phyloP scores from a whole-genome alignment of 2,888 invertebrate genomes.

The Polydrusus pterygomalis region DNA sequence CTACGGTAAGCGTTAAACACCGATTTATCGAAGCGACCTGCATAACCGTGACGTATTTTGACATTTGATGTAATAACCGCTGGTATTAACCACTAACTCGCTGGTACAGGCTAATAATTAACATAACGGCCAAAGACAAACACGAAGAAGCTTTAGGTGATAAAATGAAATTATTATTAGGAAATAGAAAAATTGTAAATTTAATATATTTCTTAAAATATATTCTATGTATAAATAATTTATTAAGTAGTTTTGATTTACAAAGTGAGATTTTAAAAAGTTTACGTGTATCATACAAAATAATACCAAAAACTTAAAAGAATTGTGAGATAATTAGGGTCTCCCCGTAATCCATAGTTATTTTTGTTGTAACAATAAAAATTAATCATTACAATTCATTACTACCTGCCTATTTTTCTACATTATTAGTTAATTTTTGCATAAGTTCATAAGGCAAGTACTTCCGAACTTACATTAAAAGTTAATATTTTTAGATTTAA shows the following conservation, averaged over 20 bases:
- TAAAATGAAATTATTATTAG: constrained; percentile 46
- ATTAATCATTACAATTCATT: too few relatives aligned
- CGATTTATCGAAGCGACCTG: too few relatives aligned
- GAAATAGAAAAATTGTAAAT: constrained; percentile 45
- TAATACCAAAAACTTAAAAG: not conserved
- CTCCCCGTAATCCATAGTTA: too few relatives aligned
- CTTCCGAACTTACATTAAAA: not conserved
- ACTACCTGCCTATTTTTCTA: too few relatives aligned
- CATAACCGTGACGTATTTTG: too few relatives aligned
- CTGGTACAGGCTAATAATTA: too few relatives aligned
- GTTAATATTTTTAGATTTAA: not conserved
- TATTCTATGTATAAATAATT: constrained; percentile 28
- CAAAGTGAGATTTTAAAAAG: constrained; percentile 37
- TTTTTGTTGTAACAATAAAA: too few relatives aligned
- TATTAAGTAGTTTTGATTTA: constrained; percentile 30
- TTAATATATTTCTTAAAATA: constrained; percentile 45
- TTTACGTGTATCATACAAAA: not conserved
- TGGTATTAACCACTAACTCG: too few relatives aligned
- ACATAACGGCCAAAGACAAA: constrained; percentile 43
- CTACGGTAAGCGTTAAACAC: too few relatives aligned
- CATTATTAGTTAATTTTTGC: too few relatives aligned
- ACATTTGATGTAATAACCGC: too few relatives aligned
- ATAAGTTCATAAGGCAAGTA: too few relatives aligned
- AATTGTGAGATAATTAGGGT: not conserved
- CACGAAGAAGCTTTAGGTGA: constrained; percentile 48